These are phyloP conservation scores for Nothoprocta pentlandii DNA, from an alignment of 2,113 vertebrate species.

Conservation along the genomic window DNA sequence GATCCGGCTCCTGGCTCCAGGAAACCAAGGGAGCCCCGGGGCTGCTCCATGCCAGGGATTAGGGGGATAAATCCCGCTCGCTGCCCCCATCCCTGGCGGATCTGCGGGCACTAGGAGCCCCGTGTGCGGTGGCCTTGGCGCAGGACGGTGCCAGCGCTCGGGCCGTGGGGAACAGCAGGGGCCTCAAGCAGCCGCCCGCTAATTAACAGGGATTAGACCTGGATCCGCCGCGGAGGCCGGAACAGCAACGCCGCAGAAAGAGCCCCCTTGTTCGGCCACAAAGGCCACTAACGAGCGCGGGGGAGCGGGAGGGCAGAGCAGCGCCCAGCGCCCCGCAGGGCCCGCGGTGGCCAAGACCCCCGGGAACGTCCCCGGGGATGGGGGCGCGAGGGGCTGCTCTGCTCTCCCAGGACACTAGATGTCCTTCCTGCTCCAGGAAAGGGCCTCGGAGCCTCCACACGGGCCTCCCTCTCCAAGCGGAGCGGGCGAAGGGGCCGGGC, in stretches of 20 bases:
- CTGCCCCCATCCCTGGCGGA: accelerated
- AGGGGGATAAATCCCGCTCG: not conserved
- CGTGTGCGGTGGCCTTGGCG: accelerated
- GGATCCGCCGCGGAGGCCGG: not conserved
- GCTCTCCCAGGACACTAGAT: conserved; percentile 22
- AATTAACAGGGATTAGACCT: not conserved
- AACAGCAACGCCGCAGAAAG: not conserved
- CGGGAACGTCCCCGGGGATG: not conserved
- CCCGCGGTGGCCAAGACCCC: too few species aligned
- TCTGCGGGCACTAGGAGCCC: accelerated
- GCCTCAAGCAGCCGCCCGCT: not conserved
- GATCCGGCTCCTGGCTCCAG: accelerated
- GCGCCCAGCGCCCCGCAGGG: not conserved
- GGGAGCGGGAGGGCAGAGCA: not conserved
- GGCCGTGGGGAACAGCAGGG: not conserved
- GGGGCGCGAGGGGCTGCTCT: not conserved
- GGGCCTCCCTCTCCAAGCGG: too few species aligned
- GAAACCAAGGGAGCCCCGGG: accelerated
- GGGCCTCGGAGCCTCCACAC: too few species aligned
- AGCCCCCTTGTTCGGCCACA: not conserved
- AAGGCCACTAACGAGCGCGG: not conserved
- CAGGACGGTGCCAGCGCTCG: not conserved
- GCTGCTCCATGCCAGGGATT: not conserved
- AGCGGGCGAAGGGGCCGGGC: too few species aligned
- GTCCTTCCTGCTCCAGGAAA: not conserved